A percentile compares a stretch with the other conserved stretches of the same genome.
These are phyloP conservation scores for Hydrotaea diabolus DNA, from an alignment of 2,888 invertebrate genomes.

Conservation along the genomic window DNA sequence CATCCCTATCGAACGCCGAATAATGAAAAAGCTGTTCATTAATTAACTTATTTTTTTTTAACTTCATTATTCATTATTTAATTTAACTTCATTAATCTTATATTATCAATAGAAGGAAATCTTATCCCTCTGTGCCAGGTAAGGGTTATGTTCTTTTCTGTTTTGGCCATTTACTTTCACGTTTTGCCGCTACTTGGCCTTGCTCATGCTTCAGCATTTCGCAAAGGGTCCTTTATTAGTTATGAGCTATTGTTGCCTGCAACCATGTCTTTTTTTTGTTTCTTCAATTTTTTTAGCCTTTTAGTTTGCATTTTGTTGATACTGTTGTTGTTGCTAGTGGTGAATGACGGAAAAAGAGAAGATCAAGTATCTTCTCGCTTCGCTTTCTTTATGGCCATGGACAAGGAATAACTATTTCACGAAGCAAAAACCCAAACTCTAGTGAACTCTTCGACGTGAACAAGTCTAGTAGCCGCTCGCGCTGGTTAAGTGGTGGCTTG, in stretches of 20 bases:
- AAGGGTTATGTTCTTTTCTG: not conserved
- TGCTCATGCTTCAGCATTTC: not conserved
- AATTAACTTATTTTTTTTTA: slow-evolving; percentile 53
- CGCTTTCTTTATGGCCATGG: slow-evolving; percentile 30
- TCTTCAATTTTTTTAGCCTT: too few relatives aligned
- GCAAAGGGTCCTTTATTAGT: not conserved
- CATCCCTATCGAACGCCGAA: not conserved
- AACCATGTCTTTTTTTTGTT: not conserved
- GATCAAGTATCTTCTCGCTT: not conserved
- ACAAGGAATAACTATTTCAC: not conserved
- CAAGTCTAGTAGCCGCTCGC: not conserved
- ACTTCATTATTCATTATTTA: too few relatives aligned
- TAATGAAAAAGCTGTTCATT: slow-evolving; percentile 48
- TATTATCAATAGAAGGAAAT: slow-evolving; percentile 46
- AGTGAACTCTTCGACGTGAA: slow-evolving; percentile 42
- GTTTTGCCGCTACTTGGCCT: not conserved
- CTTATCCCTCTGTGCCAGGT: slow-evolving; percentile 9
- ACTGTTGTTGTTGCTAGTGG: not conserved
- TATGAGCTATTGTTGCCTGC: slow-evolving; percentile 27
- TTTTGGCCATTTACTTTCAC: not conserved
- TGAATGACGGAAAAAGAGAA: not conserved
- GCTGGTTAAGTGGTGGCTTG: not conserved
- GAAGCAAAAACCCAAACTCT: not conserved
- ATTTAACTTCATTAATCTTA: slow-evolving; percentile 60
- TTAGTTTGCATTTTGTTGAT: not conserved